Evolutionary conservation across 2,888 invertebrate genomes (phyloP), one percentile per base, ranked within the genome.

Genomic region (Trichogramma dendrolimi): DNA sequence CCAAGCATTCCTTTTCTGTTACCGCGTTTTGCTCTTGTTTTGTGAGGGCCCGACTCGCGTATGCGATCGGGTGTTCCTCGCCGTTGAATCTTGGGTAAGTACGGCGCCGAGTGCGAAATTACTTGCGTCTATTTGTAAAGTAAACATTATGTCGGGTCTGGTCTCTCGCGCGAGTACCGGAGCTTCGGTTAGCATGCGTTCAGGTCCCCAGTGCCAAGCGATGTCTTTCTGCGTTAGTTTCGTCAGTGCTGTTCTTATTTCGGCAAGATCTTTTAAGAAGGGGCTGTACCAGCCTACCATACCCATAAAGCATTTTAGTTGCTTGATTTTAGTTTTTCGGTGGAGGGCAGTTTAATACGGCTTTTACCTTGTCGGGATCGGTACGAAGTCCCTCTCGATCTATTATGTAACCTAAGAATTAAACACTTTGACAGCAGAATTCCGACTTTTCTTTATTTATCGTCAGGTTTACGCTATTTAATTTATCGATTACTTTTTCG

Each of bases 401-500:
- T 0, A 66, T 49, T 1, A 64, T 10, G 46, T 67, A 67, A 5
- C 70, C 67, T 8, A 64, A 50, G 11, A 66, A 71, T 43, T 39
- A 67, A 0, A 71, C 44, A 6, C 67, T 65, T 2, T 62, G 49
- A 6, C 64, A 46, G n/a, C 68, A 69, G 59, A 72, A 75, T n/a
- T 67, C 61, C 49, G 69, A 70, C 61, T 71, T 73, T 5, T 71
- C 68, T 5, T 40, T 50, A 51, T 67, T 71, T 4, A 71, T 46
- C n/a, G 53, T 60, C 27, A 72, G 56, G 1, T 66, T 65, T 0
- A 70, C 69, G 10, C 62, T 55, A 6, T 67, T n/a, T 4, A 73
- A 61, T 38, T 70, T 46, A 6, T 48, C 51, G 5, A 73, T 67
- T 0, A 74, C 68, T 55, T 67, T 43, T 40, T 6, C 10, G 58